phyloP scores from a whole-genome alignment of 2,113 vertebrate genomes.

The Brienomyrus brachyistius region DNA sequence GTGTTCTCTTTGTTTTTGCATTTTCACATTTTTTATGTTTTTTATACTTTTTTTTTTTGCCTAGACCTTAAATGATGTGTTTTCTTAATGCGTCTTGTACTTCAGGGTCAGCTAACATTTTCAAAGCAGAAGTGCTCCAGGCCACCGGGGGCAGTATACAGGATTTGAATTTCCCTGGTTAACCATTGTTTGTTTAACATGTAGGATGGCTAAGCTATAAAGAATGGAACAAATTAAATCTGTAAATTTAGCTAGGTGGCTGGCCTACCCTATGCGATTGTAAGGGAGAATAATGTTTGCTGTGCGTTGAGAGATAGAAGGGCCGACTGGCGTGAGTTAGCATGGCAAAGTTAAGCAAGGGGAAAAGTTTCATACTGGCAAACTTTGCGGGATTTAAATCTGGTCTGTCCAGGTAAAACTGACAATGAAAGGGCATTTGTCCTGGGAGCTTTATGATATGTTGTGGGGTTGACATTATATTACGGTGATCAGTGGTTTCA shows the following conservation, averaged over 20 bases:
- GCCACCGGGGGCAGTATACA: neutral
- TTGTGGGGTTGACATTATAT: neutral
- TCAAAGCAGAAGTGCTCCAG: neutral
- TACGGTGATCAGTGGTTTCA: neutral
- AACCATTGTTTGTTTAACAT: neutral
- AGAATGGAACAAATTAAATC: neutral
- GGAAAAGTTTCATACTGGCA: neutral
- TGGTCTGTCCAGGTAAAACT: neutral
- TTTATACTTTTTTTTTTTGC: neutral
- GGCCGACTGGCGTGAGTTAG: neutral
- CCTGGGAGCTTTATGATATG: neutral
- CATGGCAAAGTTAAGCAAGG: neutral
- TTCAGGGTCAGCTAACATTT: neutral
- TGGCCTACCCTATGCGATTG: neutral
- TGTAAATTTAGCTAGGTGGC: neutral
- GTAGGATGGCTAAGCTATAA: neutral
- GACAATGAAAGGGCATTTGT: neutral
- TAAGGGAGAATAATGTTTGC: neutral
- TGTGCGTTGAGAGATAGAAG: neutral
- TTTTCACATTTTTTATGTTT: neutral
- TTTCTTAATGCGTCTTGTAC: neutral
- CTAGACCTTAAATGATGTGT: neutral
- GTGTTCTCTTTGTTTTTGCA: neutral
- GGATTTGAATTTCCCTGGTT: neutral
- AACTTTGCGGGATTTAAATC: neutral